Base-by-base conservation (phyloP, 2,113 vertebrate species). In the Psophia crepitans region DNA sequence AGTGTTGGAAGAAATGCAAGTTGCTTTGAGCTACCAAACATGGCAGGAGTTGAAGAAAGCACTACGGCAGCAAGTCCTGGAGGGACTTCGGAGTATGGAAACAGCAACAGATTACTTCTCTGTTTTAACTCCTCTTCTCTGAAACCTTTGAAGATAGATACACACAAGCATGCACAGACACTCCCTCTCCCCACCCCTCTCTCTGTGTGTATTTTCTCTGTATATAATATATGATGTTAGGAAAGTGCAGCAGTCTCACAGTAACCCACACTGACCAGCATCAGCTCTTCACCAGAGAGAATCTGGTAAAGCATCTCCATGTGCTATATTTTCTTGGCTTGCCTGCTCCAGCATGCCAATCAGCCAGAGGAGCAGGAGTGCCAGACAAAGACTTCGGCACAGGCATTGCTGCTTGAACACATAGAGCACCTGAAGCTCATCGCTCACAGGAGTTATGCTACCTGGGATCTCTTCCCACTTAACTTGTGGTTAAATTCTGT, bases 11-110 rank as follows among this genome's bases (percentile, higher is more conserved):
- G 73, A 94, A 92, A 90, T 49, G 65, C 86, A 96, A 97, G 39
- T 89, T 95, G 86, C 89, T 96, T 95, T 96, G 83, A 97, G 94
- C 91, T 95, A 96, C 89, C 66, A 97, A 96, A 94, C 86, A 89
- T 84, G 94, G 92, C 88, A 97, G 61, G 32, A 94, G 56, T 84
- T 93, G 83, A 97, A 97, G 95, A 73, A 94, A 93, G 73, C 35
- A 48, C 57, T 80, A 46, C 51, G 89, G 76, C 70, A 82, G 37
- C 32, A 79, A 75, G 39, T 86, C 65, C 46, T 57, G 33, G 60
- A 70, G 37, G 16, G 54, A 82, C 37, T 82, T 61, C 35, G 71
- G 57, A 37, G 21, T 16, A 80, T 20, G 57, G 49, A 75, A 95
- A 88, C 32, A 86, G 79, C 73, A 90, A 90, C 8, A 71, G 39